A percentile compares a stretch with the other conserved stretches of the same genome.
Conservation (phyloP, 2,113 vertebrate genomes). For the Trogon surrucura region DNA sequence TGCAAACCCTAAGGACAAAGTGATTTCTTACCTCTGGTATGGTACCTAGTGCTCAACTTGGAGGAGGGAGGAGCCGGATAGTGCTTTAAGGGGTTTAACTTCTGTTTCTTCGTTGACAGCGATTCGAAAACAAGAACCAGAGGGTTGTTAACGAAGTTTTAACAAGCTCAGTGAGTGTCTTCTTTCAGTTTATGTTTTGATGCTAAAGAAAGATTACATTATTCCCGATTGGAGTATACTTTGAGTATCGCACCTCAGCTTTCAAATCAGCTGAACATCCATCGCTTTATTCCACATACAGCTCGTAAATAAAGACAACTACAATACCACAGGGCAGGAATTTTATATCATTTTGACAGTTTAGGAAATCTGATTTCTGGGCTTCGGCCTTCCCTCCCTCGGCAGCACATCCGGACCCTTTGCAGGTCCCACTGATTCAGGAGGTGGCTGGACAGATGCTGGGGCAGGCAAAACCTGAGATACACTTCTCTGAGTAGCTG, state of each 20-base stretch:
- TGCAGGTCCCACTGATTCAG: not conserved
- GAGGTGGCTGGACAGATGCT: not conserved
- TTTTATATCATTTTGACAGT: not conserved
- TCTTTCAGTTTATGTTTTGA: not conserved
- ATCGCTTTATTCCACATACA: not conserved
- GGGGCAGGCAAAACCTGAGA: not conserved
- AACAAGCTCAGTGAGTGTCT: not conserved
- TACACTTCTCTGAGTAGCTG: not conserved
- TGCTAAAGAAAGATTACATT: not conserved
- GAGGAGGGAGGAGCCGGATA: not conserved
- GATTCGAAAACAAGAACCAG: not conserved
- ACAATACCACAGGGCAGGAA: not conserved
- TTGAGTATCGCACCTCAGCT: not conserved
- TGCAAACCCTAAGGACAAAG: not conserved
- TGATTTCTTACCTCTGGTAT: not conserved
- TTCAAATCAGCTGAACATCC: not conserved
- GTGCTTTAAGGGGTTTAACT: constrained; percentile 16
- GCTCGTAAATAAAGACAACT: not conserved
- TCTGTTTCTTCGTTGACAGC: not conserved
- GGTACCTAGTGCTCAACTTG: not conserved
- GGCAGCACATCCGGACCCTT: not conserved
- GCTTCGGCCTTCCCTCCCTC: not conserved
- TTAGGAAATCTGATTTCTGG: not conserved
- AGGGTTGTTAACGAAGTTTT: constrained; percentile 7
- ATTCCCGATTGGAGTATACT: not conserved